These are phyloP conservation scores for Drosophila leontia DNA, from an alignment of 1,140 invertebrate species.

Conservation along the genomic window DNA sequence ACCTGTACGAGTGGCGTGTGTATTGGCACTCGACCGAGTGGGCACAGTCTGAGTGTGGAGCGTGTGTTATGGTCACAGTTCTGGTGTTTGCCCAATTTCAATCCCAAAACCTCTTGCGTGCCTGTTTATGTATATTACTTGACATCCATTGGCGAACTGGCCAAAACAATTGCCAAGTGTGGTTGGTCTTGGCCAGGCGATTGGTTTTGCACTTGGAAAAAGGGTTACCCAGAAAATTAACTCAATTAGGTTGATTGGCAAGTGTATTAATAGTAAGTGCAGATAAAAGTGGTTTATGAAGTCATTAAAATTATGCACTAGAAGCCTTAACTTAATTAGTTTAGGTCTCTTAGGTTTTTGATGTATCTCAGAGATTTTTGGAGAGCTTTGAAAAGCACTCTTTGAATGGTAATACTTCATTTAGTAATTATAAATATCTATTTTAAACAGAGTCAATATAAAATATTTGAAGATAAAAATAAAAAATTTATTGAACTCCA, in stretches of 20 bases:
- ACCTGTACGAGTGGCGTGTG: conserved; percentile 4
- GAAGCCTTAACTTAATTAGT: not conserved
- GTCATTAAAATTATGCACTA: too few species aligned
- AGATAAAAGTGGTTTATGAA: not conserved
- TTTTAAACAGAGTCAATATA: too few species aligned
- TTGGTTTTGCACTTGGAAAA: conserved; percentile 14
- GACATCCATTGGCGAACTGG: conserved; percentile 21
- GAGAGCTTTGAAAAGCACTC: not conserved
- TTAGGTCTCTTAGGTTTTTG: not conserved
- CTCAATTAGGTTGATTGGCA: not conserved
- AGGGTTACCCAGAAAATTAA: not conserved
- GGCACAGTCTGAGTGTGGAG: not conserved
- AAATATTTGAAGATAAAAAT: not conserved
- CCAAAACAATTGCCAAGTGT: conserved; percentile 56
- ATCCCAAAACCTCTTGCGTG: conserved; percentile 58
- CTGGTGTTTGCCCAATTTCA: conserved; percentile 56
- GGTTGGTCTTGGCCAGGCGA: conserved; percentile 20
- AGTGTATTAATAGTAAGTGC: too few species aligned
- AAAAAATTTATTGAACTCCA: too few species aligned
- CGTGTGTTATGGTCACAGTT: conserved; percentile 35
- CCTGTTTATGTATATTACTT: conserved; percentile 70
- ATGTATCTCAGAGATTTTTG: not conserved
- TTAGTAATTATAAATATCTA: too few species aligned
- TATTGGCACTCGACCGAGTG: conserved; percentile 4
- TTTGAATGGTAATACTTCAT: not conserved